Evolutionary conservation across 2,888 invertebrate genomes (phyloP), one percentile per base, ranked within the genome.

Genomic region (Rhagophthalmus giganteus): DNA sequence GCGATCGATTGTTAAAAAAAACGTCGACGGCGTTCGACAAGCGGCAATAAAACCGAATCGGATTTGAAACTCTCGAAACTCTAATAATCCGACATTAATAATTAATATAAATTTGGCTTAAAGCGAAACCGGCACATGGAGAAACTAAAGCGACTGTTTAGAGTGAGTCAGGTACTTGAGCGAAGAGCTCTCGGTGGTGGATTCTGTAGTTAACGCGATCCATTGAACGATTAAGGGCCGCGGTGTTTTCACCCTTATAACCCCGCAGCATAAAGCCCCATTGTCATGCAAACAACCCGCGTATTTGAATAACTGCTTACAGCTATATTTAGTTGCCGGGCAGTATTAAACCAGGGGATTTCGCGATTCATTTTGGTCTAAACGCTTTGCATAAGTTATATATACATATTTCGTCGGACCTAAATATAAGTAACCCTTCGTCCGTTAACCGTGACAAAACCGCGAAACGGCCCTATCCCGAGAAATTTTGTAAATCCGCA

Each of bases 291-390:
- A 61, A 60, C 58, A 54, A 50, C 46, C 40, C 41, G 47, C 49
- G 54, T 61, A 61, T 64, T 64, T 64, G 63, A 64, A 63, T 63
- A 64, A 64, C 54, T 57, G 61, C 64, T 62, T 55, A 58, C 56
- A 50, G 64, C 63, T 55, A 63, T 60, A 58, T 63, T 64, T 64
- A 62, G 60, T 61, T 61, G 60, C 50, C 55, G 47, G 53, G 51
- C 39, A 44, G 59, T 58, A 61, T 57, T 58, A 59, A 57, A 62
- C n/a, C n/a, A n/a, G n/a, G n/a, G n/a, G n/a, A n/a, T n/a, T 42
- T 55, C n/a, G n/a, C n/a, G n/a, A n/a, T n/a, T n/a, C n/a, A n/a
- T n/a, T n/a, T n/a, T n/a, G n/a, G n/a, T n/a, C n/a, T n/a, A n/a
- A n/a, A n/a, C n/a, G n/a, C n/a, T n/a, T n/a, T n/a, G n/a, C n/a